phyloP scores from a whole-genome alignment of 2,888 invertebrate genomes.

The Drosophila suboccidentalis region DNA sequence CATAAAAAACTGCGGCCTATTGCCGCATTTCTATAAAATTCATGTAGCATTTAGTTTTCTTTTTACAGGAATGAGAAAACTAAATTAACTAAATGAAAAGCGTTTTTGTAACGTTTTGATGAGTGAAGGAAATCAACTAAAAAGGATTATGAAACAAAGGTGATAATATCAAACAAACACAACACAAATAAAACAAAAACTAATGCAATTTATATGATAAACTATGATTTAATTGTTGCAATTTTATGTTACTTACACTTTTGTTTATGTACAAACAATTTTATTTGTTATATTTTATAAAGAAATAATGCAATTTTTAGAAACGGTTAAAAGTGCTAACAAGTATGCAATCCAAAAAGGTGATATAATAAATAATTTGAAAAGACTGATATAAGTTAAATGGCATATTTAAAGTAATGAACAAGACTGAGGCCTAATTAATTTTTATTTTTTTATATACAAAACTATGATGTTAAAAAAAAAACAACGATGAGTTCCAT shows the following conservation, averaged over 20 bases:
- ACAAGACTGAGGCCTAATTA: conserved; percentile 2
- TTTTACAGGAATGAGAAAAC: conserved; percentile 74
- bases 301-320: conserved; percentile 15
- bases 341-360: conserved; percentile 27
- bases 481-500: conserved; percentile 26
- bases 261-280: conserved; percentile 67
- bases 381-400: conserved; percentile 54
- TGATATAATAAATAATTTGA: conserved; percentile 44
- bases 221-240: conserved; percentile 71
- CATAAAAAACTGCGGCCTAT: conserved; percentile 53
- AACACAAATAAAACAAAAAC: conserved; percentile 31
- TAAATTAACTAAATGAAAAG: conserved; percentile 50
- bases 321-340: conserved; percentile 25
- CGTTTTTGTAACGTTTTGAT: conserved; percentile 45
- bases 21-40: conserved; percentile 61
- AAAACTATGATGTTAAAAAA: conserved; percentile 24
- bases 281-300: conserved; percentile 67
- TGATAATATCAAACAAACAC: conserved; percentile 58
- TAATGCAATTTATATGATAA: conserved; percentile 51
- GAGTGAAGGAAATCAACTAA: conserved; percentile 63
- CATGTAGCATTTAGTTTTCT: conserved; percentile 75
- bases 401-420: conserved; percentile 15
- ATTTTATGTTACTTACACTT: conserved; percentile 74
- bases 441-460: conserved; percentile 11
- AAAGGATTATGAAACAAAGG: conserved; percentile 61